Percentiles rank a stretch among this genome's conserved stretches.
Evolutionary conservation across 1,140 invertebrate genomes (phyloP).

Genomic region (Papilio dardanus): DNA sequence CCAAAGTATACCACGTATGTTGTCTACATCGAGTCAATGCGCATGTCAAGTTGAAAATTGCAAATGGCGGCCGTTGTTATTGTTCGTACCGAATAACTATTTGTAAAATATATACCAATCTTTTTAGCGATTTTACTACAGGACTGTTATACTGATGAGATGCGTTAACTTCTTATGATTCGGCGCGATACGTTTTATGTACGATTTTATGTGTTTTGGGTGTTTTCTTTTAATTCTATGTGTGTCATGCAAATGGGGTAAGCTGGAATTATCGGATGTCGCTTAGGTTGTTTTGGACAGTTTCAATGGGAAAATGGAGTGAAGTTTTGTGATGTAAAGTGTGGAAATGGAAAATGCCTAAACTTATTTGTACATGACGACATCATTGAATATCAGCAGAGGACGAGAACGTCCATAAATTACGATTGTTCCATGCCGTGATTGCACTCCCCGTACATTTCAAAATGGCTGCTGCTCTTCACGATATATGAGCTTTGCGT

Average conservation of each 20-base stretch:
- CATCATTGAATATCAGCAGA: constrained; percentile 55
- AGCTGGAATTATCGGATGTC: constrained; percentile 83
- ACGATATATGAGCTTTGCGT: constrained; percentile 83
- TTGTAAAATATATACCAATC: constrained; percentile 82
- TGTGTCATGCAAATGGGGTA: constrained; percentile 84
- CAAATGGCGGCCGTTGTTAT: constrained; percentile 84
- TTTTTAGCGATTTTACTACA: constrained; percentile 81
- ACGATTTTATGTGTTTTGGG: constrained; percentile 81
- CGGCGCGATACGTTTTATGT: constrained; percentile 75
- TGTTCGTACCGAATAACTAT: constrained; percentile 83
- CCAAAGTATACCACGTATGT: constrained; percentile 70
- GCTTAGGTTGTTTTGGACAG: constrained; percentile 83
- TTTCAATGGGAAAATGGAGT: constrained; percentile 78
- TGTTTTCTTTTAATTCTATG: constrained; percentile 82
- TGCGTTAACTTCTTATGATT: constrained; percentile 76
- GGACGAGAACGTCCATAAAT: constrained; percentile 67
- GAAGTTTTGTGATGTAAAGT: constrained; percentile 75
- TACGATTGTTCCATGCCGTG: constrained; percentile 82
- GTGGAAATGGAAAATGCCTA: constrained; percentile 74
- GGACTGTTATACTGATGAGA: constrained; percentile 75
- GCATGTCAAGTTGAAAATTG: constrained; percentile 83
- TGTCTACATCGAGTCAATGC: constrained; percentile 80
- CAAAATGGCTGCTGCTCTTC: constrained; percentile 83
- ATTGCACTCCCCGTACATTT: constrained; percentile 82
- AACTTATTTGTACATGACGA: constrained; percentile 62